Evolutionary conservation across 2,888 invertebrate genomes (phyloP).

Genomic region (Cheilosia vernalis): DNA sequence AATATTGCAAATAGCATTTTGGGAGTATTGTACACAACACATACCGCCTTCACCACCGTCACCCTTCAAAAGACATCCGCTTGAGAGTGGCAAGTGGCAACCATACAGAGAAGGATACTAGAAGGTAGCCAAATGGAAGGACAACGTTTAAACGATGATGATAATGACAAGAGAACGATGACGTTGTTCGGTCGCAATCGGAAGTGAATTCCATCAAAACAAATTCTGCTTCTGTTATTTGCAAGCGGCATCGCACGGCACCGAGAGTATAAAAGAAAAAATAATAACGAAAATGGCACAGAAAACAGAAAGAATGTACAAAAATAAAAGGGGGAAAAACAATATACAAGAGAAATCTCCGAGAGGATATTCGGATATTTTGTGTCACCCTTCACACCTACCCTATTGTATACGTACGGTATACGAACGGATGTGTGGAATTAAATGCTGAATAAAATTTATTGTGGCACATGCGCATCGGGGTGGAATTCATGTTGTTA

Average conservation of each 20-base stretch:
- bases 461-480: slow-evolving; percentile 66
- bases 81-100: slow-evolving; percentile 55
- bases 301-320: slow-evolving; percentile 31
- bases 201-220: slow-evolving; percentile 74
- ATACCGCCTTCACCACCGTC: neutral
- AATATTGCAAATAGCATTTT: slow-evolving; percentile 36
- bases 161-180: slow-evolving; percentile 79
- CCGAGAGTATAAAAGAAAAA: slow-evolving; percentile 26
- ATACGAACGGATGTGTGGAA: slow-evolving; percentile 59
- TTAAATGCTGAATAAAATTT: slow-evolving; percentile 70
- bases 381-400: slow-evolving; percentile 73
- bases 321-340: slow-evolving; percentile 56
- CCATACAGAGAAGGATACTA: neutral
- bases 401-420: slow-evolving; percentile 53
- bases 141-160: slow-evolving; percentile 62
- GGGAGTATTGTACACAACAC: slow-evolving; percentile 13
- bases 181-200: slow-evolving; percentile 84
- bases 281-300: slow-evolving; percentile 30
- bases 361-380: slow-evolving; percentile 68
- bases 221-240: slow-evolving; percentile 57
- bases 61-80: slow-evolving; percentile 68
- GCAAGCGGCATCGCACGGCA: neutral
- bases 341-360: slow-evolving; percentile 28
- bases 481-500: slow-evolving; percentile 60
- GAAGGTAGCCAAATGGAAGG: slow-evolving; percentile 65